A percentile compares a stretch with the other conserved stretches of the same genome.
Evolutionary conservation across 2,888 invertebrate species (phyloP).

Genomic region (Mylabris sibirica): DNA sequence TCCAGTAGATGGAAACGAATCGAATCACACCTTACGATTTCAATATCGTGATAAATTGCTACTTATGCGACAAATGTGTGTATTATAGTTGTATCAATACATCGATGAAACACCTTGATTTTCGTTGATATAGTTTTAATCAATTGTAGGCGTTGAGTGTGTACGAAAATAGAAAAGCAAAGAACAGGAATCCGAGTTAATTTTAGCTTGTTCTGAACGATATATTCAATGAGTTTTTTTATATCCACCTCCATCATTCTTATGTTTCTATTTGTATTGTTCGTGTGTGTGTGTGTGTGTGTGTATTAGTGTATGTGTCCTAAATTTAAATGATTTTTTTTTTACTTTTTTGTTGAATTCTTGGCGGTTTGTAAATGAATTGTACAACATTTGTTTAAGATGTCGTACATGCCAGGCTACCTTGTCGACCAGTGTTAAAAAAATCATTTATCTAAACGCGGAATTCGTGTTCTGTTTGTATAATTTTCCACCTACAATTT

Average conservation of each 20-base stretch:
- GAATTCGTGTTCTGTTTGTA: too few relatives aligned
- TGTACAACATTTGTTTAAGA: background rate
- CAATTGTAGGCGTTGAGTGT: background rate
- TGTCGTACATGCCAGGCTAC: background rate
- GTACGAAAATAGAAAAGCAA: background rate
- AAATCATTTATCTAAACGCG: background rate
- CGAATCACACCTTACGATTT: too few relatives aligned
- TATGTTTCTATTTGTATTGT: background rate
- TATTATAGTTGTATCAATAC: too few relatives aligned
- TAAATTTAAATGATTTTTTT: background rate
- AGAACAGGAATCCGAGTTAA: background rate
- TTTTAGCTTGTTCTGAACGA: background rate
- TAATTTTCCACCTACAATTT: background rate
- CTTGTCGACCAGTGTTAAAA: background rate
- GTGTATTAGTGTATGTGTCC: too few relatives aligned
- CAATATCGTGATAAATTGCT: too few relatives aligned
- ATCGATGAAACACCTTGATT: background rate
- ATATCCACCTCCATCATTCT: background rate
- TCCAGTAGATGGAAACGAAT: too few relatives aligned
- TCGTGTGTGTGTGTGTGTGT: background rate
- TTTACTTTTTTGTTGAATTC: too few relatives aligned
- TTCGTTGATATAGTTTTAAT: background rate
- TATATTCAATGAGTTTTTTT: background rate
- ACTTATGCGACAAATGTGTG: too few relatives aligned
- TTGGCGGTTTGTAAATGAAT: background rate